Conservation (phyloP, 1,140 invertebrate species). For the Lysiphlebus fabarum region DNA sequence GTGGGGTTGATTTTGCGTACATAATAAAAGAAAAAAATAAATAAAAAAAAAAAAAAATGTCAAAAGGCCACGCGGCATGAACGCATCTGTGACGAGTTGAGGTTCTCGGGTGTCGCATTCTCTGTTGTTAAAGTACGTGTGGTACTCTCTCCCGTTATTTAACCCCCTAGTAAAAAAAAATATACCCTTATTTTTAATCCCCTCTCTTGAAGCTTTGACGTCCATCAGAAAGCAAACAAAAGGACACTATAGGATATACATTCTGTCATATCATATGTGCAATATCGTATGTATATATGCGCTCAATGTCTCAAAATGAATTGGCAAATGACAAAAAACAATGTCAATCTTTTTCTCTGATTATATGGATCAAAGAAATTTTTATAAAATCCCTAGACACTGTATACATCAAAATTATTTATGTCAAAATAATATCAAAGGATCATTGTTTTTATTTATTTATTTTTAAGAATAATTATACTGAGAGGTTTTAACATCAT, state of each 20-base stretch:
- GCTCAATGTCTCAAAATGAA: constrained; percentile 22
- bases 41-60: constrained; percentile 1
- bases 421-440: too few species aligned
- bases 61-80: constrained; percentile 20
- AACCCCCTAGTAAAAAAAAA: not conserved
- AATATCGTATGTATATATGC: not conserved
- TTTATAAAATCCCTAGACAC: not conserved
- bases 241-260: not conserved
- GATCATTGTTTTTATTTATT: too few species aligned
- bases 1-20: not conserved
- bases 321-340: constrained; percentile 14
- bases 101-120: constrained; percentile 13
- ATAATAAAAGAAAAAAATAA: constrained; percentile 4
- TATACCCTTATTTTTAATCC: not conserved
- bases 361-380: constrained; percentile 19
- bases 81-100: constrained; percentile 18
- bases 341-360: constrained; percentile 13
- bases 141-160: not conserved
- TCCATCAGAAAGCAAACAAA: constrained; percentile 21
- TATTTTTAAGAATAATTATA: too few species aligned
- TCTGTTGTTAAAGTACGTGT: constrained; percentile 6
- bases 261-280: not conserved
- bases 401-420: too few species aligned
- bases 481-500: too few species aligned
- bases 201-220: not conserved